Conservation (phyloP, 2,888 invertebrate genomes). For the Epistrophella euchroma region DNA sequence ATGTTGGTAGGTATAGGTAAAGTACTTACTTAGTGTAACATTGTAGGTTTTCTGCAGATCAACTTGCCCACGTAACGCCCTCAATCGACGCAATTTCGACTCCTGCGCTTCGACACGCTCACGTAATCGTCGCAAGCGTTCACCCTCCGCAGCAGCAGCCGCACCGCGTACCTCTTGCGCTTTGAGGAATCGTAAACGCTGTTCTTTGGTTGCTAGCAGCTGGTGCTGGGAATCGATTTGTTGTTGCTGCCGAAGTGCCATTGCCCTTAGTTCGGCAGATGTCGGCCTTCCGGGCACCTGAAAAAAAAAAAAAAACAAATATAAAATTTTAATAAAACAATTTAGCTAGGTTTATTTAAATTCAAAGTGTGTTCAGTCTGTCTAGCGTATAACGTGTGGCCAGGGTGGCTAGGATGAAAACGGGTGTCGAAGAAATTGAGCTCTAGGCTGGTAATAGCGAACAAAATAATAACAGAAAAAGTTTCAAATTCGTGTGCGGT, state of each 20-base stretch:
- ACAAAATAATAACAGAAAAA: slow-evolving; percentile 20
- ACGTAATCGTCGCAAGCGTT: slow-evolving; percentile 92
- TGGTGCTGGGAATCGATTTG: slow-evolving; percentile 98
- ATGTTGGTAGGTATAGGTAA: background rate
- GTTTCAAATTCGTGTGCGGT: slow-evolving; percentile 50
- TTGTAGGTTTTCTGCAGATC: slow-evolving; percentile 96
- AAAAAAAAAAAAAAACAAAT: slow-evolving; percentile 77
- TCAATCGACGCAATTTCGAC: slow-evolving; percentile 94
- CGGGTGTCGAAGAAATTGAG: slow-evolving; percentile 27
- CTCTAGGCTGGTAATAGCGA: background rate
- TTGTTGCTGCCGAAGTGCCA: slow-evolving; percentile 98
- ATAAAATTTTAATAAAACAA: slow-evolving; percentile 48
- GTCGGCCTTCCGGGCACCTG: slow-evolving; percentile 97
- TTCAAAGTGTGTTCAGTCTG: slow-evolving; percentile 58
- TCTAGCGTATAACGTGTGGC: slow-evolving; percentile 4
- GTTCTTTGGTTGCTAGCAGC: slow-evolving; percentile 96
- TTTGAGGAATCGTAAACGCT: slow-evolving; percentile 96
- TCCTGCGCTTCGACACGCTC: slow-evolving; percentile 98
- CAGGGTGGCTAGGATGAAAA: background rate
- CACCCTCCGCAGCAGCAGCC: slow-evolving; percentile 90
- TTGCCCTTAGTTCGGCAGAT: slow-evolving; percentile 98
- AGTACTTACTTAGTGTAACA: slow-evolving; percentile 93
- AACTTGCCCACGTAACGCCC: slow-evolving; percentile 96
- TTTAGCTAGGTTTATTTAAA: slow-evolving; percentile 65
- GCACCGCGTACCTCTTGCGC: slow-evolving; percentile 91